Evolutionary conservation across 2,888 invertebrate species (phyloP).

Genomic region (Geotrupes spiniger): DNA sequence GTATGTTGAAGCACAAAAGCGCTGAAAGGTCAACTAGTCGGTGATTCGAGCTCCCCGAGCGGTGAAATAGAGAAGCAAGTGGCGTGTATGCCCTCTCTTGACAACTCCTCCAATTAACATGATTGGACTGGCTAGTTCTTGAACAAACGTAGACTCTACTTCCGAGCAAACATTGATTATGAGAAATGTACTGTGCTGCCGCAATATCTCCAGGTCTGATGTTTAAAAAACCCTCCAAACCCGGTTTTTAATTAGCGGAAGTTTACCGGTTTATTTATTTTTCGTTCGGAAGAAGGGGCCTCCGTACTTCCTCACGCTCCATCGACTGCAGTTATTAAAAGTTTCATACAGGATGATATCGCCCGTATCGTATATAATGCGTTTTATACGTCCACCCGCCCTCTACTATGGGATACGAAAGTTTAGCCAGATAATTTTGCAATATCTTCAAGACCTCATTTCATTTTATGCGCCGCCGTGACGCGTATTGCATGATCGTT

Average conservation of each 20-base stretch:
- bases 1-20: background rate
- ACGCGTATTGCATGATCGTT: constrained; percentile 6
- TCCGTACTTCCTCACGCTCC: background rate
- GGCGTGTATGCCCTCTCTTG: constrained; percentile 21
- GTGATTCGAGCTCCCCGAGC: constrained; percentile 17
- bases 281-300: too few relatives aligned
- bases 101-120: constrained; percentile 37
- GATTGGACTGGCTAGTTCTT: constrained; percentile 32
- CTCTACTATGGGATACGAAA: too few relatives aligned
- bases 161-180: constrained; percentile 1
- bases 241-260: constrained; percentile 4
- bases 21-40: constrained; percentile 19
- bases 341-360: too few relatives aligned
- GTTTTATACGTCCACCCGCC: too few relatives aligned
- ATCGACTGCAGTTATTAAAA: constrained; percentile 4
- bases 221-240: constrained; percentile 4
- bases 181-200: constrained; percentile 5
- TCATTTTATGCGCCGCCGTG: background rate
- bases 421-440: background rate
- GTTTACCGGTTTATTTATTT: constrained; percentile 5
- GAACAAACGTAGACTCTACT: constrained; percentile 2
- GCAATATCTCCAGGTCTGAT: background rate
- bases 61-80: constrained; percentile 26
- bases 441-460: constrained; percentile 1
- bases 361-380: too few relatives aligned